These are phyloP conservation scores for Resseliella maxima DNA, from an alignment of 2,888 invertebrate species.

Conservation along the genomic window DNA sequence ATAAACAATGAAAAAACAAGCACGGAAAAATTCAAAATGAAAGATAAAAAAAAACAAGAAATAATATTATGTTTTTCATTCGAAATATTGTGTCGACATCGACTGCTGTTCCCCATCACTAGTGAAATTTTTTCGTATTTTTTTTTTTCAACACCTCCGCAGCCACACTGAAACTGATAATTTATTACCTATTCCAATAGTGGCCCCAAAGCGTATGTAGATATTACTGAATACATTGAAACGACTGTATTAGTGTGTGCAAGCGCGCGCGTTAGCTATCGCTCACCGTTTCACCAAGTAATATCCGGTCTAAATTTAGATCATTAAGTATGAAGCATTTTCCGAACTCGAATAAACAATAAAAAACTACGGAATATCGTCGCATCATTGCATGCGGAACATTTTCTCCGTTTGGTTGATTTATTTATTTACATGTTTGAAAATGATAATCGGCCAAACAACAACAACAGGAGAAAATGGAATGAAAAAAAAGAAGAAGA, in stretches of 20 bases:
- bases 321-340: background rate
- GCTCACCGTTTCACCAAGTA: background rate
- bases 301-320: constrained; percentile 41
- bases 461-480: too few species aligned
- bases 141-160: constrained; percentile 49
- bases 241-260: background rate
- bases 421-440: constrained; percentile 21
- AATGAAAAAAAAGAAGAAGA: background rate
- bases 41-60: background rate
- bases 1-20: background rate
- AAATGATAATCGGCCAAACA: background rate
- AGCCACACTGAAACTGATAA: constrained; percentile 30
- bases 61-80: background rate
- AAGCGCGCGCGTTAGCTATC: background rate
- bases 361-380: constrained; percentile 36
- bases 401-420: constrained; percentile 18
- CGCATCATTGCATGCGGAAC: constrained; percentile 25
- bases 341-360: constrained; percentile 3
- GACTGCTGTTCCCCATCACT: constrained; percentile 24
- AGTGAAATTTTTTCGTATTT: background rate
- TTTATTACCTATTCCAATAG: constrained; percentile 46
- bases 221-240: background rate
- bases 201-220: background rate
- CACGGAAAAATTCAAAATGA: too few species aligned
- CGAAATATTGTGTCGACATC: constrained; percentile 44